A percentile compares a stretch with the other conserved stretches of the same genome.
Conservation (phyloP, 2,797 vertebrate genomes). For the Synaphobranchus kaupii region DNA sequence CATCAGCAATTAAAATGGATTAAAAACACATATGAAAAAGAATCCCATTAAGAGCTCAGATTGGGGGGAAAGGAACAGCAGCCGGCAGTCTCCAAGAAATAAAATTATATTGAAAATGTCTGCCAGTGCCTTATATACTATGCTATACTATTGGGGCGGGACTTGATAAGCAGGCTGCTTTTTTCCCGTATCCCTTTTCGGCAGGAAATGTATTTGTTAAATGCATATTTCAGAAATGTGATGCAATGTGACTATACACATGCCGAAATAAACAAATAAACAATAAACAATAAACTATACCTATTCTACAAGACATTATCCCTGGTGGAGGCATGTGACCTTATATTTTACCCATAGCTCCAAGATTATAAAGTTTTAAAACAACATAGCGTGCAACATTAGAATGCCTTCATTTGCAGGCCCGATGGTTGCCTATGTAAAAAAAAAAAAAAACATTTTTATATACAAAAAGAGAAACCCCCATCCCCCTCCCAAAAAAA, state of each 20-base stretch:
- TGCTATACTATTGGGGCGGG: no score
- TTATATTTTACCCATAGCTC: neutral
- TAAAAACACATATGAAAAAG: neutral
- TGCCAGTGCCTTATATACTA: neutral
- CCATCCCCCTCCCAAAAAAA: neutral
- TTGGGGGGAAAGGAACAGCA: neutral
- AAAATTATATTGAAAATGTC: neutral
- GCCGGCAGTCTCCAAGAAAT: neutral
- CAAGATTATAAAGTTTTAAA: neutral
- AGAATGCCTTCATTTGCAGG: neutral
- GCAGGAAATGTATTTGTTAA: no score
- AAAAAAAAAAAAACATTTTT: neutral
- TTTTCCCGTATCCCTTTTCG: no score
- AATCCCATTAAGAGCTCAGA: neutral
- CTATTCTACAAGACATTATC: neutral
- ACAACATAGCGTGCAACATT: neutral
- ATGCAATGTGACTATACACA: no score
- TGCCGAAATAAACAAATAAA: no score
- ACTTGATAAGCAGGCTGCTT: no score
- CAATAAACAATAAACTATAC: no score
- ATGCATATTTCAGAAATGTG: no score
- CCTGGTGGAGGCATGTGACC: neutral
- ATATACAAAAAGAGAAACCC: neutral
- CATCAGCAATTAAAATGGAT: conserved; percentile 13
- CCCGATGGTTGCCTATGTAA: neutral